These are phyloP conservation scores for Megamerina dolium DNA, from an alignment of 2,888 invertebrate species.

Conservation along the genomic window DNA sequence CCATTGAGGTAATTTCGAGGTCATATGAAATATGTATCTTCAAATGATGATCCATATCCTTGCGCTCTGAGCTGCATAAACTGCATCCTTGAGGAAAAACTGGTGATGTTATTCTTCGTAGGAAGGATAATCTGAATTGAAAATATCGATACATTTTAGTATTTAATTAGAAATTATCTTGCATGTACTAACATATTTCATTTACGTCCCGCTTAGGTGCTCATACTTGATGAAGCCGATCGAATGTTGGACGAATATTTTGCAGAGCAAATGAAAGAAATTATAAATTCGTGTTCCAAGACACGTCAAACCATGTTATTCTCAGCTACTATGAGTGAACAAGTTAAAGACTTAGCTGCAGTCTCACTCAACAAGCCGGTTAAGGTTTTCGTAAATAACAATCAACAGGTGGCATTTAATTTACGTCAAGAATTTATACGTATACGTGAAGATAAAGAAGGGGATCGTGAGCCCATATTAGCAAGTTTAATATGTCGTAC, in stretches of 20 bases:
- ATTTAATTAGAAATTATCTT: too few species aligned
- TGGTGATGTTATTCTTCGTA: constrained; percentile 19
- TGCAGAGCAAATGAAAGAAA: constrained; percentile 98
- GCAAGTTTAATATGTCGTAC: constrained; percentile 78
- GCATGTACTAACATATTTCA: background rate
- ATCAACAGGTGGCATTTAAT: constrained; percentile 92
- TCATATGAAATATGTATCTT: too few species aligned
- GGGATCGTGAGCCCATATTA: constrained; percentile 85
- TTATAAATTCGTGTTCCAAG: constrained; percentile 84
- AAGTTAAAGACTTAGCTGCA: constrained; percentile 91
- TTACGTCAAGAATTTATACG: constrained; percentile 93
- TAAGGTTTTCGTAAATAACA: constrained; percentile 91
- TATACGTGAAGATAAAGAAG: constrained; percentile 82
- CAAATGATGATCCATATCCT: constrained; percentile 46
- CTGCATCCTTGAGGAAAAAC: constrained; percentile 1
- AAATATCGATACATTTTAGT: background rate
- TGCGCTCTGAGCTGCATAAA: constrained; percentile 45
- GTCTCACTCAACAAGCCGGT: constrained; percentile 91
- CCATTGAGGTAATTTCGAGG: constrained; percentile 68
- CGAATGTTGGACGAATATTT: constrained; percentile 98
- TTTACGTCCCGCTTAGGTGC: constrained; percentile 36
- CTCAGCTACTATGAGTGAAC: constrained; percentile 99
- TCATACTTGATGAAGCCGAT: constrained; percentile 63
- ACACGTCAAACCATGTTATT: constrained; percentile 95
- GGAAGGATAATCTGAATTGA: constrained; percentile 32